Evolutionary conservation across 2,888 invertebrate genomes (phyloP), one percentile per base, ranked within the genome.

Genomic region (Nomada hirtipes): DNA sequence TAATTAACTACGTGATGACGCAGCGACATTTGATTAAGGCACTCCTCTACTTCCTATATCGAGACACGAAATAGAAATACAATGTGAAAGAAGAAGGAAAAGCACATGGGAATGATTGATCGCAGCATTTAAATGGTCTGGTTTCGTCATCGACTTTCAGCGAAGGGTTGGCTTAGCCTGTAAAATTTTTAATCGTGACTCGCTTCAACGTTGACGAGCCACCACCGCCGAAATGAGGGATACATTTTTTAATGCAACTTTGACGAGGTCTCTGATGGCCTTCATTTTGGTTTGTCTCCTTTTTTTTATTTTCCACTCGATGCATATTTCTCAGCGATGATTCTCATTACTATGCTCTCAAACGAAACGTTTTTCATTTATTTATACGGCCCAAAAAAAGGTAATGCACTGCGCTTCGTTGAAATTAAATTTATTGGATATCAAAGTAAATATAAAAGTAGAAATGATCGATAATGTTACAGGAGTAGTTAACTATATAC

Each of bases 101-200:
- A 44, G 13, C 13, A 36, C 29, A n/a, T 26, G 53, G n/a, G 52
- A 59, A 76, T 47, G 57, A 70, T 70, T 29, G 76, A 76, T 76
- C 75, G 26, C 20, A 26, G 55, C n/a, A 69, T 64, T 73, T 52
- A 77, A 50, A 60, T 20, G 4, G 42, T 53, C 26, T 18, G 20
- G 2, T 63, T 23, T 42, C 29, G 42, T 44, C 63, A 63, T 55
- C 44, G 44, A 61, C 23, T 26, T 10, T n/a, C 2, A 20, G 18
- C 20, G 15, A 53, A 64, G 23, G 23, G 20, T 2, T 42, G 63
- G n/a, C 20, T 44, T 55, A 15, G 52, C 4, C 23, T 23, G 11
- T 36, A 26, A 53, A 70, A 79, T 65, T 76, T 70, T 79, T 79
- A 76, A 78, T 52, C 36, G 52, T 23, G n/a, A 0, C 47, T 18